Base-by-base conservation (phyloP, 2,113 vertebrate species). In the Dipodomys merriami region DNA sequence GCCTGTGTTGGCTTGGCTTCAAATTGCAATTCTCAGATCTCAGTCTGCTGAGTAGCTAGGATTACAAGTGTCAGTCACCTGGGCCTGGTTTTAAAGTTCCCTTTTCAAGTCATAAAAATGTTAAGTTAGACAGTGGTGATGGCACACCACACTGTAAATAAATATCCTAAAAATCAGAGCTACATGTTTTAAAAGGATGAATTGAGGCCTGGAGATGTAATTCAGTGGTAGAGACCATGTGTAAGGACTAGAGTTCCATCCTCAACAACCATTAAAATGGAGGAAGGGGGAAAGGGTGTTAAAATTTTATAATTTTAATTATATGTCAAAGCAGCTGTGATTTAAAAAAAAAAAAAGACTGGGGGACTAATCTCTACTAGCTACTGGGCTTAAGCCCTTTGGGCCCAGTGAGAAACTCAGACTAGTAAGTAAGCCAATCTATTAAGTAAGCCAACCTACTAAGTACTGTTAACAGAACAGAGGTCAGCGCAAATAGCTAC, bases 151-250 rank as follows among this genome's bases (percentile, higher is more conserved):
- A 64, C 39, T 72, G 7, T 69, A 62, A 94, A 86, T 19, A 62
- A 94, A 86, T 20, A 88, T 10, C 81, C 73, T 80, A 62, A 81
- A 94, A 92, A 78, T 60, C 30, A 35, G 25, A 72, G 46, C 68
- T 60, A 86, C 46, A n/a, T 72, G 30, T 18, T 46, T 46, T 16
- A 87, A 67, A 30, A 87, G 33, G 30, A 39, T n/a, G 7, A 60
- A 53, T 64, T 53, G 73, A 69, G 22, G 22, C 22, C 67, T 53
- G 5, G 65, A 80, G 74, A 44, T 65, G 4, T 30, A 65, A 7
- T 22, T 25, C 60, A 60, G 25, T 44, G 20, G 29, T n/a, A 86
- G 83, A 73, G n/a, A 22, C 1, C 9, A 23, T 0, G 20, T 44
- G 12, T 6, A 46, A 87, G 19, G 73, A 20, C 53, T 35, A 53